phyloP scores from a whole-genome alignment of 2,113 vertebrate genomes.

The Ciconia stormi region DNA sequence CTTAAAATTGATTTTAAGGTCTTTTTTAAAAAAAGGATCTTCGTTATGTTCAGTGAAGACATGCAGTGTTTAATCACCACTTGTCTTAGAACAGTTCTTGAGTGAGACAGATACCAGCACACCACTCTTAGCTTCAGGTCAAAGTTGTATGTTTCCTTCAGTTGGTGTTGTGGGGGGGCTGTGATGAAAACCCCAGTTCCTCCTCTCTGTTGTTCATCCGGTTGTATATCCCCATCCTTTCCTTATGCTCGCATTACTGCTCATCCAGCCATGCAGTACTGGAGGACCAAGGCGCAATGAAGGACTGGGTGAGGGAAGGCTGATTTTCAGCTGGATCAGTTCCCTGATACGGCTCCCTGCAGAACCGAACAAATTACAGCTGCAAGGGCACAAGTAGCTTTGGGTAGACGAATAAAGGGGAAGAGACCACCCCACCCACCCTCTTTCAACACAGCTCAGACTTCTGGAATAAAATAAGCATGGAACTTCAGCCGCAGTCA shows the following conservation, averaged over 20 bases:
- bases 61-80: background rate
- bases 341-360: background rate
- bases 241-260: background rate
- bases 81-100: background rate
- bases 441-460: background rate
- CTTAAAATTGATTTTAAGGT: background rate
- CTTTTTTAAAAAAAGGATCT: background rate
- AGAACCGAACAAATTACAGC: background rate
- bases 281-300: background rate
- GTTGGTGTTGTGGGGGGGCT: accelerated
- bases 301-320: background rate
- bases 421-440: background rate
- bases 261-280: background rate
- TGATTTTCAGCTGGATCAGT: background rate
- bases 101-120: background rate
- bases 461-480: background rate
- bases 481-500: background rate
- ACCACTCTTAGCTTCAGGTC: background rate
- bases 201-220: background rate
- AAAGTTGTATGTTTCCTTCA: background rate
- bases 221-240: background rate
- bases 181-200: background rate
- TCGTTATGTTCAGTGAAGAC: background rate
- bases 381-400: background rate
- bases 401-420: background rate